Percentiles rank a stretch among this genome's conserved stretches.
Conservation (phyloP, 2,888 invertebrate species). For the Lottia gigantea region DNA sequence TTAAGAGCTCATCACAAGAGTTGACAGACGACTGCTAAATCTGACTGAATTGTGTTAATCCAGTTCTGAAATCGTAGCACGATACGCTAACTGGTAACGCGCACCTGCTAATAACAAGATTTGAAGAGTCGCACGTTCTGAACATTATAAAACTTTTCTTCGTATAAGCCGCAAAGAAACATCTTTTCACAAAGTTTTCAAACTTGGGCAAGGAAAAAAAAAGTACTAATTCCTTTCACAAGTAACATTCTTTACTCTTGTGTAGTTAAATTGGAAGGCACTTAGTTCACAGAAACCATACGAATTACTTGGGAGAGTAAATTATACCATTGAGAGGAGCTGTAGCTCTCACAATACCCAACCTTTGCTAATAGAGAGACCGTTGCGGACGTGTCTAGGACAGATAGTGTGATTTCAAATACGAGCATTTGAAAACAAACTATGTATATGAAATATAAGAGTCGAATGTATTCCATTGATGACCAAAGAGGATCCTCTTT, state of each 20-base stretch:
- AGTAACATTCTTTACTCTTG: neutral
- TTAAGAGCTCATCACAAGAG: neutral
- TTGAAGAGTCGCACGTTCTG: neutral
- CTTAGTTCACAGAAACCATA: too few species aligned
- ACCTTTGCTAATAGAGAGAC: too few species aligned
- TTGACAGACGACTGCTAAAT: neutral
- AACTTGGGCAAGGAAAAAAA: neutral
- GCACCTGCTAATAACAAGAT: neutral
- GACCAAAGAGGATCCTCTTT: too few species aligned
- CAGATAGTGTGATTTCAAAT: too few species aligned
- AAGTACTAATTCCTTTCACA: conserved; percentile 1
- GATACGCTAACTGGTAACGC: neutral
- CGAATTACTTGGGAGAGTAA: too few species aligned
- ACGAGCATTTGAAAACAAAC: too few species aligned
- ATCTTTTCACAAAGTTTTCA: conserved; percentile 7
- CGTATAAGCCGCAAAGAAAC: neutral
- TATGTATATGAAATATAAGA: too few species aligned
- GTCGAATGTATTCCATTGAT: too few species aligned
- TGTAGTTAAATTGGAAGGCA: too few species aligned
- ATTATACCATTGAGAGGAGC: too few species aligned
- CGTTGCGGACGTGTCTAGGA: too few species aligned
- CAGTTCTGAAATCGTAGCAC: conserved; percentile 1
- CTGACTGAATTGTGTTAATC: conserved; percentile 1
- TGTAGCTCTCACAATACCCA: too few species aligned
- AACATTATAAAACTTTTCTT: neutral